These are phyloP conservation scores for Dryoscopus gambensis DNA, from an alignment of 2,113 vertebrate species.

Conservation along the genomic window DNA sequence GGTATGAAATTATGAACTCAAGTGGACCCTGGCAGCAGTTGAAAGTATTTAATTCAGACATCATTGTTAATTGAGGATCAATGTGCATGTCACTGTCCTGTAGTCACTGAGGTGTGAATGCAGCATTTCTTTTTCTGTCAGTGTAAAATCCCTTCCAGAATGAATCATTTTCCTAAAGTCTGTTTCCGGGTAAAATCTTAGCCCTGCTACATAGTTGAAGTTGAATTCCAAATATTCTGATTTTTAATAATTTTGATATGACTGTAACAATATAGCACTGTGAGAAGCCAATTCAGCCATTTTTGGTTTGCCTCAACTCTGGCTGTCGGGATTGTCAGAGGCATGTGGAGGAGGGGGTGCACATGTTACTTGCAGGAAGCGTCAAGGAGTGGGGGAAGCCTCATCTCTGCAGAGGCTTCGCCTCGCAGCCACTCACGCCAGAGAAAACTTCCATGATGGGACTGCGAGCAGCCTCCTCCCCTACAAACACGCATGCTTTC, in stretches of 20 bases:
- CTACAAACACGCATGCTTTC: too few species aligned
- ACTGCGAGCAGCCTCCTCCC: too few species aligned
- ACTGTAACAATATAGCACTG: background rate
- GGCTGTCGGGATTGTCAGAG: too few species aligned
- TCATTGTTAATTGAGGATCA: background rate
- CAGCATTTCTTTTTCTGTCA: background rate
- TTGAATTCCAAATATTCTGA: background rate
- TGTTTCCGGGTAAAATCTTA: background rate
- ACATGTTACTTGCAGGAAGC: too few species aligned
- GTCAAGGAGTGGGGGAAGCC: too few species aligned
- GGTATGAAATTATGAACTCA: background rate
- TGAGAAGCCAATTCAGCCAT: too few species aligned
- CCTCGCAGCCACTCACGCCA: too few species aligned
- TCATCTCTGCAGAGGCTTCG: too few species aligned
- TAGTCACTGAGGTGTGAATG: background rate
- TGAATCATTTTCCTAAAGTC: background rate
- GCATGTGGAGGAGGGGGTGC: too few species aligned
- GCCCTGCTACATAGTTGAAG: too few species aligned
- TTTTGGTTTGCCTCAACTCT: too few species aligned
- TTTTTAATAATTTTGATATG: background rate
- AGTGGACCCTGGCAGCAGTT: background rate
- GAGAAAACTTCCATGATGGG: too few species aligned
- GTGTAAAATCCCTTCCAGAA: background rate
- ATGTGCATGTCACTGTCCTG: fast-evolving
- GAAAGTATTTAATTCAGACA: background rate